Evolutionary conservation across 2,113 vertebrate species (phyloP), one percentile per base, ranked within the genome.

Genomic region (Oophaga pumilio): DNA sequence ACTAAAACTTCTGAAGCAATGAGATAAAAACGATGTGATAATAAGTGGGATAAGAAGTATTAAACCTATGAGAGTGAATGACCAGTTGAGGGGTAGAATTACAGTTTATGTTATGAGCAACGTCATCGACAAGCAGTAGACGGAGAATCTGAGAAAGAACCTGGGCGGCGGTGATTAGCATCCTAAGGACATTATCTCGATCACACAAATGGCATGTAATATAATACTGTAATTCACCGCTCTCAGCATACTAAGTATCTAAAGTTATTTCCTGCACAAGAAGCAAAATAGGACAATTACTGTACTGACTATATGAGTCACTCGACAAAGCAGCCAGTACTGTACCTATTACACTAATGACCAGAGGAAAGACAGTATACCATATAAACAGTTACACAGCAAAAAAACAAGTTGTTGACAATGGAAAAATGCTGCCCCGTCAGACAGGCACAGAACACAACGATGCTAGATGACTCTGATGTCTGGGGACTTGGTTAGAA

Each of bases 341-440:
- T 68, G 22, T 50, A 49, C 62, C 68, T 82, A 52, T 82, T 82
- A 13, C n/a, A 50, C 60, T 66, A 66, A 66, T 68, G 62, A 68
- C 62, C 77, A 80, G 60, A 60, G 33, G 56, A 69, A 83, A 28
- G 62, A 69, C 7, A 68, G 13, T 26, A 24, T 68, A 49, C 18
- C 81, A 53, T n/a, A 83, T 83, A 83, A 83, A 53, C 49, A 53
- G 22, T 82, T 50, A 83, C 12, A 69, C 62, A 69, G 53, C 62
- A 83, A 69, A 68, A 69, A 68, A 52, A 52, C 33, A 69, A 83
- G 62, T 18, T 49, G 28, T 49, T 68, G 62, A 14, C 33, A 82
- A 82, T 49, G 60, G 81, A 53, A 83, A 83, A 83, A 26, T 52
- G n/a, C 60, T 17, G 22, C 62, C 9, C 5, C 69, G 49, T 68